These are phyloP conservation scores for Megamerina dolium DNA, from an alignment of 2,888 invertebrate genomes.

Conservation along the genomic window DNA sequence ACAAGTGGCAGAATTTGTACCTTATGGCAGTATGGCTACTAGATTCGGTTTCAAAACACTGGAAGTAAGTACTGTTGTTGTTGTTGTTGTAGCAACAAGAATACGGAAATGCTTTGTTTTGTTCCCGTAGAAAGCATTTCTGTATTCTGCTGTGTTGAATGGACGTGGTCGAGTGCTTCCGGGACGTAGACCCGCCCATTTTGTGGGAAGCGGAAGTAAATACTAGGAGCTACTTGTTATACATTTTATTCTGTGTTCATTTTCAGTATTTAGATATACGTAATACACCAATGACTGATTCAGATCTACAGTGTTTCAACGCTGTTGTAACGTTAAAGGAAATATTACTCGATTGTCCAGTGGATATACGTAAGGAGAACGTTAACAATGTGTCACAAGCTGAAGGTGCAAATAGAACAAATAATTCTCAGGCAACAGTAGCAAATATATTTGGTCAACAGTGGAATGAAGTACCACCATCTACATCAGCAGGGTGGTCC, in stretches of 20 bases:
- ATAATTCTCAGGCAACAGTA: neutral
- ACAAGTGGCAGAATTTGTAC: slow-evolving; percentile 64
- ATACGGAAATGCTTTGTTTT: too few species aligned
- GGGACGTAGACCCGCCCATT: too few species aligned
- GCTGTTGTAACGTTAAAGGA: slow-evolving; percentile 52
- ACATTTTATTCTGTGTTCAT: too few species aligned
- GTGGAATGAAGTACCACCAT: neutral
- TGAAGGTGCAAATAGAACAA: slow-evolving; percentile 3
- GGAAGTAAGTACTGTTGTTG: slow-evolving; percentile 28
- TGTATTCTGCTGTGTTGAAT: too few species aligned
- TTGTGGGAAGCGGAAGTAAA: neutral
- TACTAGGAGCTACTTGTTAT: too few species aligned
- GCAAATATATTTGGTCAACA: neutral
- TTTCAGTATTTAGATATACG: slow-evolving; percentile 53
- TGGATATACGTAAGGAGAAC: slow-evolving; percentile 1
- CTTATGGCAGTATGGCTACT: slow-evolving; percentile 69
- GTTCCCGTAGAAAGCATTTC: too few species aligned
- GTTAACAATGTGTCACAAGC: slow-evolving; percentile 11
- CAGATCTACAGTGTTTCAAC: slow-evolving; percentile 57
- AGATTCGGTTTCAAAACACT: slow-evolving; percentile 58
- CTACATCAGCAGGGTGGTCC: neutral
- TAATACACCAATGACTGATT: slow-evolving; percentile 55
- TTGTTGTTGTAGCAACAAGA: neutral
- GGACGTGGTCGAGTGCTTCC: too few species aligned
- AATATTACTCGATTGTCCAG: slow-evolving; percentile 52